Conservation (phyloP, 1,140 invertebrate genomes). For the Nephila pilipes region DNA sequence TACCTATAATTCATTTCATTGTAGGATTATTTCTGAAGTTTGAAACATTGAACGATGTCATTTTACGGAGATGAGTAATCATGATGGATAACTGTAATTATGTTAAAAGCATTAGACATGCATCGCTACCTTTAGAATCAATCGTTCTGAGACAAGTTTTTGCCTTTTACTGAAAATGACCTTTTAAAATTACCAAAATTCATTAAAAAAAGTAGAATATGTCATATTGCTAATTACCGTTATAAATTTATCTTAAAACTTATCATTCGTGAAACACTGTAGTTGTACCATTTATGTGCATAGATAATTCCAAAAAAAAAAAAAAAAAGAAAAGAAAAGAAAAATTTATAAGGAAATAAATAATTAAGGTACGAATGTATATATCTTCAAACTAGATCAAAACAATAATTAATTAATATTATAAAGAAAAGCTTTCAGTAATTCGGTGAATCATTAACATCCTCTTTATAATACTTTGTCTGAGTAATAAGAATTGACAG, state of each 20-base stretch:
- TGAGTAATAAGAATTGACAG: no score
- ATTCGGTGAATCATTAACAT: not conserved
- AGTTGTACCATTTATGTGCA: not conserved
- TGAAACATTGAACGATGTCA: not conserved
- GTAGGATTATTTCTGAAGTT: not conserved
- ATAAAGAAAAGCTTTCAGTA: not conserved
- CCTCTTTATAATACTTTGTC: not conserved
- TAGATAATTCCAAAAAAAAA: no score
- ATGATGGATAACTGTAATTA: constrained; percentile 32
- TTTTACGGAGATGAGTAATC: not conserved
- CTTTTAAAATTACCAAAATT: not conserved
- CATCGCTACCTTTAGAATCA: not conserved
- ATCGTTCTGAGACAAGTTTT: not conserved
- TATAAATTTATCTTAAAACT: not conserved
- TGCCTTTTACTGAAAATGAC: not conserved
- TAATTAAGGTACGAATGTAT: not conserved
- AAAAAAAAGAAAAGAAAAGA: no score
- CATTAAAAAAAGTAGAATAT: not conserved
- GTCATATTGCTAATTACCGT: not conserved
- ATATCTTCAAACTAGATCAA: not conserved
- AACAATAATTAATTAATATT: not conserved
- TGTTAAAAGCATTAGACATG: constrained; percentile 13
- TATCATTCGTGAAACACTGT: not conserved
- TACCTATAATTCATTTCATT: not conserved
- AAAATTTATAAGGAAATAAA: no score